Percentiles rank a stretch among this genome's conserved stretches.
Evolutionary conservation across 23 tunicate species (phyloP).

Genomic region (Ascidia mentula): DNA sequence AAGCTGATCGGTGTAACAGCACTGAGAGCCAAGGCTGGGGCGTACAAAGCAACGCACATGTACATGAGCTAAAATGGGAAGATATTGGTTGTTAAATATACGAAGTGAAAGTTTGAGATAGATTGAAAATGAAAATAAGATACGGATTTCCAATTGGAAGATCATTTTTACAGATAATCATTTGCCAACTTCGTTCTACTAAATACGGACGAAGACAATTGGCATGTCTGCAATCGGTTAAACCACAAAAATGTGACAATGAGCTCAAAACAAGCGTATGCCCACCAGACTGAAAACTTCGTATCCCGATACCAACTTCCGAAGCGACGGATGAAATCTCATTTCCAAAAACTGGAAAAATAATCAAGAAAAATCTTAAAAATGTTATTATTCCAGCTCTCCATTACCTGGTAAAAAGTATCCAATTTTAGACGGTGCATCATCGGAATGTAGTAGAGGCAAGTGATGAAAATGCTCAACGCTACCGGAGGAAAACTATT

Average conservation of each 20-base stretch:
- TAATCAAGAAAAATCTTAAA: not conserved
- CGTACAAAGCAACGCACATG: constrained; percentile 9
- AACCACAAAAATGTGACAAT: no score
- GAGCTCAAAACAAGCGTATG: no score
- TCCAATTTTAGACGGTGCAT: constrained; percentile 37
- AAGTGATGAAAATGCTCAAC: constrained; percentile 15
- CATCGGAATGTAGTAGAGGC: constrained; percentile 55
- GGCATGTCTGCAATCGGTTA: no score
- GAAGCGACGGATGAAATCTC: constrained; percentile 33
- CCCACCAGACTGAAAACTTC: constrained; percentile 52
- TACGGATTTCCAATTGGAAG: no score
- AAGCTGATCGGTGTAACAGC: constrained; percentile 18
- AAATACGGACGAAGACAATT: no score
- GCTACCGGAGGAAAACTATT: constrained; percentile 8
- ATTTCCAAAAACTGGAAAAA: constrained; percentile 59
- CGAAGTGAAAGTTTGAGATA: no score
- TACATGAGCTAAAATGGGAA: constrained; percentile 16
- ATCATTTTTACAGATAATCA: no score
- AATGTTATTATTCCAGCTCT: no score
- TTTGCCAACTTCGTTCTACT: no score
- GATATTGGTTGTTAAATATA: no score
- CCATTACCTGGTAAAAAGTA: constrained; percentile 49
- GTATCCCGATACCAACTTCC: constrained; percentile 40
- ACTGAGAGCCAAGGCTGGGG: constrained; percentile 24
- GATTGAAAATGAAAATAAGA: no score